These are phyloP conservation scores for Aphelocoma californica DNA, from an alignment of 2,797 vertebrate species.

Conservation along the genomic window DNA sequence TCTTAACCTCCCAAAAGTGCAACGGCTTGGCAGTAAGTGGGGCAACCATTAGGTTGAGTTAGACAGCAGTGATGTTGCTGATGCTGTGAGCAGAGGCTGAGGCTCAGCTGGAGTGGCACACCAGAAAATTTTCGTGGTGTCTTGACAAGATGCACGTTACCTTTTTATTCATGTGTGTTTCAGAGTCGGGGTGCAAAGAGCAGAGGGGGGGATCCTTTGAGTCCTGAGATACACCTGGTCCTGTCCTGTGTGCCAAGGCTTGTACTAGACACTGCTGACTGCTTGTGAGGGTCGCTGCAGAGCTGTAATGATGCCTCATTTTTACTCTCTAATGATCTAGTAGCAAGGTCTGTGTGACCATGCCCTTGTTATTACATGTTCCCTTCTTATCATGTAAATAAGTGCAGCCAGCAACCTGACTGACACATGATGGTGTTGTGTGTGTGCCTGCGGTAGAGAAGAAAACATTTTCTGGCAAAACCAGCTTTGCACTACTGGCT, in stretches of 20 bases:
- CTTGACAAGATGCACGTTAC: not conserved
- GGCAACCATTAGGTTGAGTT: not conserved
- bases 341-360: not conserved
- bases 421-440: not conserved
- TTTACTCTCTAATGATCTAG: conserved; percentile 4
- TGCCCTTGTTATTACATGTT: not conserved
- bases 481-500: not conserved
- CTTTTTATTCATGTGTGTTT: fast-evolving
- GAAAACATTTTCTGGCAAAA: conserved; percentile 12
- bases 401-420: not conserved
- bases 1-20: not conserved
- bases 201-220: not conserved
- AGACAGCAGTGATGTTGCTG: not conserved
- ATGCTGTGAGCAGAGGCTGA: not conserved
- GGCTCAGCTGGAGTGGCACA: not conserved
- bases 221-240: fast-evolving
- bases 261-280: not conserved
- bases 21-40: not conserved
- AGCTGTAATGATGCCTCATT: not conserved
- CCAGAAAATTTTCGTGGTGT: not conserved
- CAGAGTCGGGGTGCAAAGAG: not conserved
- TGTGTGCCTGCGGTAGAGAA: not conserved
- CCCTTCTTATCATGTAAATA: conserved; percentile 36
- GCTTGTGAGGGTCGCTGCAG: not conserved
- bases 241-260: not conserved